Percentiles rank a stretch among this genome's conserved stretches.
These are phyloP conservation scores for Leucophora obtusa DNA, from an alignment of 2,888 invertebrate genomes.

Conservation along the genomic window DNA sequence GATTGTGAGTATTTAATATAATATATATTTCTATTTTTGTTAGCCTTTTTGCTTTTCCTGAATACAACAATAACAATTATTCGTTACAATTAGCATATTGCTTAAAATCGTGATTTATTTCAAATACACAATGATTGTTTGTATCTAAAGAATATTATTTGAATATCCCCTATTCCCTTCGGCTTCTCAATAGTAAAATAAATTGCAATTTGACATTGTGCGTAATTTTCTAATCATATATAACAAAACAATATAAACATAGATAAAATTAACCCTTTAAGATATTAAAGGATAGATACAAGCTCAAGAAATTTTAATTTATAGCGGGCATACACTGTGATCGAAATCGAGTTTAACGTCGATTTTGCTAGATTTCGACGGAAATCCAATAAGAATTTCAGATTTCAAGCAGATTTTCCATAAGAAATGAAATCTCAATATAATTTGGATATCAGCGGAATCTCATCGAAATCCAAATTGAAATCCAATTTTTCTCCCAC, in stretches of 20 bases:
- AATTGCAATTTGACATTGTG: conserved; percentile 48
- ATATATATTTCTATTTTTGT: conserved; percentile 27
- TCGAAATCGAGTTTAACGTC: no score
- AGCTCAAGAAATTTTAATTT: neutral
- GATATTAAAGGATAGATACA: neutral
- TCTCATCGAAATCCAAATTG: no score
- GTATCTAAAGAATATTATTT: conserved; percentile 27
- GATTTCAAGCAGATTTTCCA: no score
- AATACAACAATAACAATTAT: conserved; percentile 41
- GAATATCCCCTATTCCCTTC: neutral
- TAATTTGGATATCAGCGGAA: no score
- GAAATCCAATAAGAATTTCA: no score
- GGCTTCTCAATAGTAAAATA: conserved; percentile 20
- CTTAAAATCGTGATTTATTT: conserved; percentile 36
- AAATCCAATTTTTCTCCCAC: no score
- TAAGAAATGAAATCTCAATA: no score
- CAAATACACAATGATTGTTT: conserved; percentile 33
- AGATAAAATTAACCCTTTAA: conserved; percentile 24
- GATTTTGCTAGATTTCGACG: no score
- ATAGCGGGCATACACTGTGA: no score
- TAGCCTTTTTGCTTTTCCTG: conserved; percentile 31
- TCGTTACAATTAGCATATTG: conserved; percentile 28
- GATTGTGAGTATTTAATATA: neutral
- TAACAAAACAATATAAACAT: conserved; percentile 17
- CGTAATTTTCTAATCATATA: conserved; percentile 40